Conservation (phyloP, 2,888 invertebrate genomes). For the Scaptomyza caliginosa region DNA sequence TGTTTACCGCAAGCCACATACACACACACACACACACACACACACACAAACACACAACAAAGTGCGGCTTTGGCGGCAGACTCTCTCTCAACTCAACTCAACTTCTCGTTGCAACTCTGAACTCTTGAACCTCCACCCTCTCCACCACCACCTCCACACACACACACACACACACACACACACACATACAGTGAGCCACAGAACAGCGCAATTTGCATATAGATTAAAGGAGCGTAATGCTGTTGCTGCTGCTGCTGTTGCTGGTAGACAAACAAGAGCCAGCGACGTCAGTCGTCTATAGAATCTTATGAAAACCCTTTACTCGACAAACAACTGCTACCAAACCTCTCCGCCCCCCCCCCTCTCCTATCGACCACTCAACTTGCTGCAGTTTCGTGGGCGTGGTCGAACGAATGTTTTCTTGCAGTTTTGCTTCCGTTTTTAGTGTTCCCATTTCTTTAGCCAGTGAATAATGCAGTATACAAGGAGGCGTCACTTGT, state of each 20-base stretch:
- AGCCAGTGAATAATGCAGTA: constrained; percentile 20
- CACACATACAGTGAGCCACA: constrained; percentile 8
- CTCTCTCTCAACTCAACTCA: constrained; percentile 20
- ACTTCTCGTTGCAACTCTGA: constrained; percentile 27
- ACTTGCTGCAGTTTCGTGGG: constrained; percentile 22
- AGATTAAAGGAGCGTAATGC: constrained; percentile 54
- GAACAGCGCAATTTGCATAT: constrained; percentile 55
- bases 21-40: constrained; percentile 3
- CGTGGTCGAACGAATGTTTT: constrained; percentile 25
- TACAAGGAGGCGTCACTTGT: no score
- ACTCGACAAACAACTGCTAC: background rate
- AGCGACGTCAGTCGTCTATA: constrained; percentile 31
- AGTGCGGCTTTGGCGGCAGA: constrained; percentile 33
- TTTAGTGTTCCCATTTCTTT: constrained; percentile 17
- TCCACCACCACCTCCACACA: background rate
- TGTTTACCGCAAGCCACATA: background rate
- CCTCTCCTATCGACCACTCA: background rate
- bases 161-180: constrained; percentile 2
- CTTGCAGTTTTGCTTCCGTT: constrained; percentile 28
- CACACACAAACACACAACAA: constrained; percentile 24
- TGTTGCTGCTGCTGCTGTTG: constrained; percentile 18
- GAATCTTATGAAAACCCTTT: constrained; percentile 37
- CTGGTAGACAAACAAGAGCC: constrained; percentile 49
- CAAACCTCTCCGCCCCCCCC: background rate
- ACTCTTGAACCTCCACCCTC: constrained; percentile 2